A percentile compares a stretch with the other conserved stretches of the same genome.
Evolutionary conservation across 2,113 vertebrate species (phyloP).

Genomic region (Saccopteryx leptura): DNA sequence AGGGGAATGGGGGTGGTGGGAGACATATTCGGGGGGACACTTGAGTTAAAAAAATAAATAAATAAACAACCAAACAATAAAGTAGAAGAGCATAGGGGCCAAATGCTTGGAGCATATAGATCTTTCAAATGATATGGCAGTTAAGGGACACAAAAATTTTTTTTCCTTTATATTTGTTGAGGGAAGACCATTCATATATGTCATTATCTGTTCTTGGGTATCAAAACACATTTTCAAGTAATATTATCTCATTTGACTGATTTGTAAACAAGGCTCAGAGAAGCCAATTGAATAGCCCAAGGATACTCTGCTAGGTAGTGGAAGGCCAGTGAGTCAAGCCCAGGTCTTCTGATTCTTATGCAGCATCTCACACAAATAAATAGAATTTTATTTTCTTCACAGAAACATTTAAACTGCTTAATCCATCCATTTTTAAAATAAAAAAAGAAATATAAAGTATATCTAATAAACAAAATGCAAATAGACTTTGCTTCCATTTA

Average conservation of each 20-base stretch:
- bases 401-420: slow-evolving; percentile 48
- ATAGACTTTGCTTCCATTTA: background rate
- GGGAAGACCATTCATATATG: background rate
- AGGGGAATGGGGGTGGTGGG: too few relatives aligned
- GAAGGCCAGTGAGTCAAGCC: background rate
- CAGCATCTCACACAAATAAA: slow-evolving; percentile 5
- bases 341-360: background rate
- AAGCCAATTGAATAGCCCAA: background rate
- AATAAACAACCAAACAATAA: background rate
- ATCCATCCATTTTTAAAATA: background rate
- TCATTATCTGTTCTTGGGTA: slow-evolving; percentile 20
- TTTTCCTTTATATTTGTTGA: slow-evolving; percentile 9
- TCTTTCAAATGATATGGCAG: background rate
- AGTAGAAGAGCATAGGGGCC: background rate
- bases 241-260: slow-evolving; percentile 43
- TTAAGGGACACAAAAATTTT: background rate
- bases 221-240: slow-evolving; percentile 17
- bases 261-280: slow-evolving; percentile 30
- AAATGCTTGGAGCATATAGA: background rate
- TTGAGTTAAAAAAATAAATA: too few relatives aligned
- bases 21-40: too few relatives aligned
- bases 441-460: slow-evolving; percentile 47
- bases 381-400: background rate
- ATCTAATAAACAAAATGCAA: slow-evolving; percentile 33
- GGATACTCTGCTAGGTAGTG: slow-evolving; percentile 25